Evolutionary conservation across 2,888 invertebrate species (phyloP), one percentile per base, ranked within the genome.

Genomic region (Synergus gifuensis): DNA sequence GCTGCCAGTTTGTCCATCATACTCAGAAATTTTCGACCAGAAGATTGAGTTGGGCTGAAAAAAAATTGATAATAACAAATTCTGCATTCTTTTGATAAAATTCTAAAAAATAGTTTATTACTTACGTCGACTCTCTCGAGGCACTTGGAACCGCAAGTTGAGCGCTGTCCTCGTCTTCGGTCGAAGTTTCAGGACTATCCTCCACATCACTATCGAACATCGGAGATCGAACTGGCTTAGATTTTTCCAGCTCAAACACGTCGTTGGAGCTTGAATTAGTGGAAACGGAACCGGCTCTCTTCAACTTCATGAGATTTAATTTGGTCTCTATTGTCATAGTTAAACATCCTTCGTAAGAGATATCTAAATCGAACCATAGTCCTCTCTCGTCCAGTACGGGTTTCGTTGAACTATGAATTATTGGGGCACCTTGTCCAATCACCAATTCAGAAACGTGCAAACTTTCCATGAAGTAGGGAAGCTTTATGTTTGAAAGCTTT

Each of bases 391-490:
- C 97, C 83, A 96, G 92, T 64, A 94, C 92, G 0, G 98, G 97
- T 82, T 94, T 92, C 18, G 94, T 93, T 77, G 95, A 94, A 76
- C 94, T 93, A 84, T 94, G 94, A 84, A 97, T 94, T 42, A 94
- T 91, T 22, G 96, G 96, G 28, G 96, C 94, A 49, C 95, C 94
- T 81, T 92, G 91, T 60, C 96, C 96, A 85, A 98, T 93, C 66
- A 95, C 95, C 86, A 98, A 93, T 89, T 96, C 95, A 49, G 96
- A 95, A 84, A 98, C 94, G 76, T 94, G 92, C 77, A 98, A 93
- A 85, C 96, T 96, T 83, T 97, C 97, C 93, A 98, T 97, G 92
- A 98, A 98, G 87, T 96, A 96, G 1, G 98, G 98, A 83, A 96
- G 95, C 93, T 96, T 97, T 85, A 98, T 96, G 81, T 97, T 96